Evolutionary conservation across 1,140 invertebrate genomes (phyloP).

Genomic region (Heliothis virescens): DNA sequence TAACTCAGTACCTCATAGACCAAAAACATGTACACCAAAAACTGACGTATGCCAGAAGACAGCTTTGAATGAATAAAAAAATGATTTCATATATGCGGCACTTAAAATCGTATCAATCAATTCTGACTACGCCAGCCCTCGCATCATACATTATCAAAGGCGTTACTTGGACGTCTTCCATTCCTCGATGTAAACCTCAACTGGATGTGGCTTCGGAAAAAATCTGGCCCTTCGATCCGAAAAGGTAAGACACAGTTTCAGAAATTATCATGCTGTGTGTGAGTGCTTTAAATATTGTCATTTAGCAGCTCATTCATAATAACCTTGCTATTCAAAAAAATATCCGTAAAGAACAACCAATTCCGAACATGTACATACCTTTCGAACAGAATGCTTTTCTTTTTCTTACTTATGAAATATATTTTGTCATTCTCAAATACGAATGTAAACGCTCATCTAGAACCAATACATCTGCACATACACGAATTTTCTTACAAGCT

Average conservation of each 20-base stretch:
- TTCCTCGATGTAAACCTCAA: constrained; percentile 2
- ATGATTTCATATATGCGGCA: constrained; percentile 35
- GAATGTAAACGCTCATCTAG: not conserved
- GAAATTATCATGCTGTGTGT: no score
- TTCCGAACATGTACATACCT: no score
- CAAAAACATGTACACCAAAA: not conserved
- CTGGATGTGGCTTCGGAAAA: constrained; percentile 12
- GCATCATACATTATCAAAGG: constrained; percentile 52
- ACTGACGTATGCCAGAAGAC: constrained; percentile 20
- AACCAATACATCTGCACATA: not conserved
- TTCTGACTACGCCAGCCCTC: constrained; percentile 50
- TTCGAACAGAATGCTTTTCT: no score
- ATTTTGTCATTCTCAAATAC: not conserved
- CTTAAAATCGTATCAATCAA: constrained; percentile 58
- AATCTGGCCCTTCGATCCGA: not conserved
- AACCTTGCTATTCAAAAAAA: no score
- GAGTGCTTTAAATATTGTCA: no score
- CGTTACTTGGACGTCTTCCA: constrained; percentile 50
- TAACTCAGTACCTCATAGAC: not conserved
- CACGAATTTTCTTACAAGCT: constrained; percentile 33
- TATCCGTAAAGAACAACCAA: no score
- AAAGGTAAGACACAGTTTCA: no score
- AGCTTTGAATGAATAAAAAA: constrained; percentile 40
- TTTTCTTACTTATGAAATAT: no score
- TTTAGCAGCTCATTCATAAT: no score